Evolutionary conservation across 1,140 invertebrate genomes (phyloP), one percentile per base, ranked within the genome.

Genomic region (Eriosoma lanigerum): DNA sequence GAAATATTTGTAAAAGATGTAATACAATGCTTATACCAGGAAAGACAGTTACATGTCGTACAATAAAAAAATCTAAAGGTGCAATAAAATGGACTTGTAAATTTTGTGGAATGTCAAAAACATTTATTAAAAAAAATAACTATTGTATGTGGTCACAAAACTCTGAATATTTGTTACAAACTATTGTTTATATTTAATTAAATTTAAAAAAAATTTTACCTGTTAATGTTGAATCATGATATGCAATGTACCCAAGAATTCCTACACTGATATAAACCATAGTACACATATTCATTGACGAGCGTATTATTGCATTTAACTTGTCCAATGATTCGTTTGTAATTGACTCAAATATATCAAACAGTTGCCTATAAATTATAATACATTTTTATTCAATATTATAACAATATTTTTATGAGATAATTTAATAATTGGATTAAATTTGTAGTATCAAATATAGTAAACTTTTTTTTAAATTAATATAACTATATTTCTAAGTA

Each of bases 201-300:
- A 78, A 60, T 70, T 83, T 82, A 64, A 38, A 4, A 62, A 19
- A 62, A 83, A 56, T 83, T 83, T 85, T 87, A 92, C 91, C 91
- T 84, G 90, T 86, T 85, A 93, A 91, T n/a, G 89, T 87, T 83
- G 92, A 89, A 81, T 91, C 90, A 82, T 90, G 92, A 88, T 96
- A 98, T 21, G 96, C 95, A 82, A 98, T 91, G 86, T 98, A 99
- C 10, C 97, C 97, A 87, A 98, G 97, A 84, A 96, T 91, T 60
- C 97, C 97, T 81, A 98, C 93, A 81, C 90, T 91, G 81, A 94
- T 89, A 83, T 94, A 94, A 17, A 97, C 92, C n/a, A 89, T 86
- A 62, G 94, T 94, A 86, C 96, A 98, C 83, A 98, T 92, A 87
- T 95, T 94, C 44, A 98, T 92, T 19, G 96, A 96, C 82, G 92